Percentiles rank a stretch among this genome's conserved stretches.
These are phyloP conservation scores for Aphidius ervi DNA, from an alignment of 1,140 invertebrate species.

Conservation along the genomic window DNA sequence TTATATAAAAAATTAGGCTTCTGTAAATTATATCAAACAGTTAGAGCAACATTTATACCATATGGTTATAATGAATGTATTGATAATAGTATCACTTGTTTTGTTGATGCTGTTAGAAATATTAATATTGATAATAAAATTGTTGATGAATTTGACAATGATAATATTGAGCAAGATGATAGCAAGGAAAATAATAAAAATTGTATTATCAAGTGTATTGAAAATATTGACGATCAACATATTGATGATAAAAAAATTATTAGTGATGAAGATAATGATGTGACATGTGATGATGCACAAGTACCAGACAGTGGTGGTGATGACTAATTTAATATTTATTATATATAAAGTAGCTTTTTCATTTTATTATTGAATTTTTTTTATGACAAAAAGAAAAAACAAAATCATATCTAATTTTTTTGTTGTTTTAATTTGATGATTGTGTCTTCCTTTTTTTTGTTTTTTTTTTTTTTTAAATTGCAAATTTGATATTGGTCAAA, in stretches of 20 bases:
- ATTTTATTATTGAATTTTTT: no score
- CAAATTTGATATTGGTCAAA: no score
- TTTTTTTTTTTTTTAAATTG: no score
- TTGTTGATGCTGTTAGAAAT: conserved; percentile 37
- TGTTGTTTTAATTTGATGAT: no score
- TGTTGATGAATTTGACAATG: conserved; percentile 17
- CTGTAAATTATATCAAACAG: conserved; percentile 70
- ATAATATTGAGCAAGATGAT: conserved; percentile 20
- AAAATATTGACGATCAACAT: conserved; percentile 1
- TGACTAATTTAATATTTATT: no score
- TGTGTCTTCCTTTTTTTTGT: no score
- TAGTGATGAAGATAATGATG: not conserved
- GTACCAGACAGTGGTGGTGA: not conserved
- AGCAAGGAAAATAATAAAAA: conserved; percentile 16
- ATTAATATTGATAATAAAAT: conserved; percentile 30
- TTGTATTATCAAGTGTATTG: conserved; percentile 25
- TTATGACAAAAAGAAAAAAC: no score
- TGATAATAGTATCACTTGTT: not conserved
- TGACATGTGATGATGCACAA: not conserved
- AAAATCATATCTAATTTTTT: no score
- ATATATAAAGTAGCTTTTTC: no score
- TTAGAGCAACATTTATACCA: conserved; percentile 70
- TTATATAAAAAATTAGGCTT: conserved; percentile 77
- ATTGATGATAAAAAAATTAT: conserved; percentile 13
- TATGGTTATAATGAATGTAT: conserved; percentile 34